Evolutionary conservation across 2,113 vertebrate species (phyloP), one percentile per base, ranked within the genome.

Genomic region (Thymallus thymallus): DNA sequence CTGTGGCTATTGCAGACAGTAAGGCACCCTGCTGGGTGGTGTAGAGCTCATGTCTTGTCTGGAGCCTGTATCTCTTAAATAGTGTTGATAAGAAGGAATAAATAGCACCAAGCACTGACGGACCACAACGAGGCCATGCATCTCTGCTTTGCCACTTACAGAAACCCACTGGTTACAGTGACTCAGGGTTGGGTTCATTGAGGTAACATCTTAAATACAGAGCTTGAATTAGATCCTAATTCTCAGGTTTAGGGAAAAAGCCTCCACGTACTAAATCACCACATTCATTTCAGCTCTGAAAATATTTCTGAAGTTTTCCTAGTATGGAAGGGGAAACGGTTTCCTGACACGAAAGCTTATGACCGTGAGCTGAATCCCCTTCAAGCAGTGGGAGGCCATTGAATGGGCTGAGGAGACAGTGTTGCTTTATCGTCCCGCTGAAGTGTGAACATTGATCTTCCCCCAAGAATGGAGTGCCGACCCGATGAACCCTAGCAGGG

Each of bases 1-100:
- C 60, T 71, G 45, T 78, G 81, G 77, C 87, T 88, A 76, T 10
- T 45, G 41, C 41, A 78, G 73, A 51, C 68, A 63, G 73, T 67
- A 78, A 80, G 76, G 6, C 26, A 79, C 72, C 80, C 86, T 82
- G 22, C 46, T 77, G 74, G 76, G 82, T 88, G 86, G 85, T 88
- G 78, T 77, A 90, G 82, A 86, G 89, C 76, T 58, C 75, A n/a
- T 76, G 85, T 84, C 81, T 84, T 80, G 79, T 78, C 73, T 75
- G 82, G 76, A 87, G 77, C 61, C 73, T 69, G 70, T 87, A 82
- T 86, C 73, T 70, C 87, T 88, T 90, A 87, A 88, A 85, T 87
- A 83, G 81, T 81, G 80, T 89, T 93, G 82, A n/a, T n/a, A n/a
- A n/a, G n/a, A n/a, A n/a, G n/a, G n/a, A n/a, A n/a, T n/a, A n/a